Conservation (phyloP, 2,888 invertebrate genomes). For the Dicycla oo region DNA sequence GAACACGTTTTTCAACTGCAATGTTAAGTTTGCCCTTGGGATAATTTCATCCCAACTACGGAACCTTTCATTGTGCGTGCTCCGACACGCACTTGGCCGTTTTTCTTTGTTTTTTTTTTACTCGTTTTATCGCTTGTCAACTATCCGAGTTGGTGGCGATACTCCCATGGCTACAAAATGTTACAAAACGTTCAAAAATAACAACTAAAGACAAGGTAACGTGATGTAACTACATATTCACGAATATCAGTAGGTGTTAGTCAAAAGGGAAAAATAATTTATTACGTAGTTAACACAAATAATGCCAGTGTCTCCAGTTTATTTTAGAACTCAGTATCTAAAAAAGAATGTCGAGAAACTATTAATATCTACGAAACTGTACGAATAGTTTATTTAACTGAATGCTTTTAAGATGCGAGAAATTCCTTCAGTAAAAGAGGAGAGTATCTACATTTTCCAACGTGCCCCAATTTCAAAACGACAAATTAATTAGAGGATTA, state of each 20-base stretch:
- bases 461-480: not conserved
- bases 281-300: slow-evolving; percentile 39
- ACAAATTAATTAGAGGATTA: slow-evolving; percentile 11
- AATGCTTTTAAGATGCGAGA: slow-evolving; percentile 27
- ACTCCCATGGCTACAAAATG: slow-evolving; percentile 48
- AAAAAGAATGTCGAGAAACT: slow-evolving; percentile 47
- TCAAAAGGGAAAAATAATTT: slow-evolving; percentile 40
- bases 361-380: slow-evolving; percentile 38
- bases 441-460: not conserved
- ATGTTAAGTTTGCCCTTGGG: too few species aligned
- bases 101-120: not conserved
- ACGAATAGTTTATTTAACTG: slow-evolving; percentile 29
- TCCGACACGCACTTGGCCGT: too few species aligned
- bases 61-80: too few species aligned
- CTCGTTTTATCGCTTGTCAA: not conserved
- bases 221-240: slow-evolving; percentile 38
- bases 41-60: too few species aligned
- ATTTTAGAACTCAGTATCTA: slow-evolving; percentile 47
- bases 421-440: not conserved
- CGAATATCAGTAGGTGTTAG: slow-evolving; percentile 12
- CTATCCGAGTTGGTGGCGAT: slow-evolving; percentile 13
- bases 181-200: slow-evolving; percentile 59
- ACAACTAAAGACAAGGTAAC: slow-evolving; percentile 35
- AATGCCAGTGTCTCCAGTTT: slow-evolving; percentile 29
- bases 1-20: too few species aligned